Evolutionary conservation across 2,797 vertebrate species (phyloP), one percentile per base, ranked within the genome.

Genomic region (Malurus leucopterus): DNA sequence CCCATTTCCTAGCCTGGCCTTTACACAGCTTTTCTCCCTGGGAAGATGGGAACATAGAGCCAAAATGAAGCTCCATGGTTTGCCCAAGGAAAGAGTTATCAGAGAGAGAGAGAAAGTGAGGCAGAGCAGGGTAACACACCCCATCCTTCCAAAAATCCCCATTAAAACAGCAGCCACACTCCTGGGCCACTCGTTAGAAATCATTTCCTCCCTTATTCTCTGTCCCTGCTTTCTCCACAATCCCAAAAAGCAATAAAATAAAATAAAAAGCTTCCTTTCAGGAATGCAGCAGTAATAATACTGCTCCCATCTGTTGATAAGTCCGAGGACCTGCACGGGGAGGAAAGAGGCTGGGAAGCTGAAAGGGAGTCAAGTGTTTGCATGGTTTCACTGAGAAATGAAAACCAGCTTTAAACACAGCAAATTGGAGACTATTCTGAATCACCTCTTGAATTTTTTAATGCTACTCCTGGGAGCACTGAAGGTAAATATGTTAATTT

Each of bases 401-500:
- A 93, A 96, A 93, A 55, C 91, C 89, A 80, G 89, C 88, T 70
- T 93, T 83, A 94, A 81, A 89, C 86, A 86, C 86, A 78, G 89
- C 44, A 79, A 96, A 90, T 90, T 3, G 43, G 84, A 95, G 89
- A 83, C 89, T 82, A 90, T 74, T 79, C 92, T 55, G 62, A 81
- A 63, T 54, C 92, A 95, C 94, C 92, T 94, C 95, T 84, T 85
- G 62, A 49, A 90, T 89, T 88, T 90, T 89, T 95, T 92, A 90
- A 95, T 69, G 40, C 87, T 63, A 75, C 97, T 95, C 95, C 18
- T 9, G 96, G 95, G 96, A 96, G 90, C 94, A 55, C 91, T 92
- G 93, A 95, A 92, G 96, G 96, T 93, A 96, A 97, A 96, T 94
- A 96, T 86, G 96, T 90, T 97, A 95, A 97, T 96, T 92, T 92